Evolutionary conservation across 2,797 vertebrate genomes (phyloP).

Genomic region (Garrulus glandarius): DNA sequence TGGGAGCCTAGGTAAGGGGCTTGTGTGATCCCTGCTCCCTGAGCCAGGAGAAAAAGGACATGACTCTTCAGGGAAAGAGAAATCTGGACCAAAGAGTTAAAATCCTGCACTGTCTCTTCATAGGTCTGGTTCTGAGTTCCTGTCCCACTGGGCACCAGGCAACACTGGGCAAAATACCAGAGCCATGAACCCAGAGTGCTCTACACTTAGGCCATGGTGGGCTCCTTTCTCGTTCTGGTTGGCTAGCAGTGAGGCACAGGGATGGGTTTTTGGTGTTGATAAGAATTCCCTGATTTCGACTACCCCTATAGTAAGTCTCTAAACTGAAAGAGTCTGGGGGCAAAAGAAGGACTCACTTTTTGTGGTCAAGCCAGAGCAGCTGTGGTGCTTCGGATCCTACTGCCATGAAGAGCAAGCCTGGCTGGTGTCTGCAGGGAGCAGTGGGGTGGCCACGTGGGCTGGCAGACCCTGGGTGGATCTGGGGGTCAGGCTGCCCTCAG

Average conservation of each 20-base stretch:
- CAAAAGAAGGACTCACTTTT: not conserved
- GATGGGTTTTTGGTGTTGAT: too few species aligned
- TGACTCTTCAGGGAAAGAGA: not conserved
- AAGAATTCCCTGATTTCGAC: not conserved
- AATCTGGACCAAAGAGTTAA: not conserved
- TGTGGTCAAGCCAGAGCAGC: not conserved
- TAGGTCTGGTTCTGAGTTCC: not conserved
- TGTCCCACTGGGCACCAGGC: not conserved
- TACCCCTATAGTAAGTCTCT: not conserved
- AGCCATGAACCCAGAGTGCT: fast-evolving
- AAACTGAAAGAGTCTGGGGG: not conserved
- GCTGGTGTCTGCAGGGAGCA: not conserved
- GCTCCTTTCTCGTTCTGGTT: not conserved
- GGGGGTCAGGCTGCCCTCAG: not conserved
- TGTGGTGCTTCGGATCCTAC: not conserved
- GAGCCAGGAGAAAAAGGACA: not conserved
- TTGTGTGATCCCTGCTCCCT: not conserved
- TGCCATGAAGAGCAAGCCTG: not conserved
- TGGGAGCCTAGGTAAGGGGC: fast-evolving
- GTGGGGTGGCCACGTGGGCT: fast-evolving
- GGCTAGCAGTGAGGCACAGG: not conserved
- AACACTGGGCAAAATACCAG: not conserved
- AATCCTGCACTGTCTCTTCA: not conserved
- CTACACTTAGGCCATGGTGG: not conserved
- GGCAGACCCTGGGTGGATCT: not conserved